phyloP scores from a whole-genome alignment of 2,888 invertebrate genomes.

The Orchestes rusci region DNA sequence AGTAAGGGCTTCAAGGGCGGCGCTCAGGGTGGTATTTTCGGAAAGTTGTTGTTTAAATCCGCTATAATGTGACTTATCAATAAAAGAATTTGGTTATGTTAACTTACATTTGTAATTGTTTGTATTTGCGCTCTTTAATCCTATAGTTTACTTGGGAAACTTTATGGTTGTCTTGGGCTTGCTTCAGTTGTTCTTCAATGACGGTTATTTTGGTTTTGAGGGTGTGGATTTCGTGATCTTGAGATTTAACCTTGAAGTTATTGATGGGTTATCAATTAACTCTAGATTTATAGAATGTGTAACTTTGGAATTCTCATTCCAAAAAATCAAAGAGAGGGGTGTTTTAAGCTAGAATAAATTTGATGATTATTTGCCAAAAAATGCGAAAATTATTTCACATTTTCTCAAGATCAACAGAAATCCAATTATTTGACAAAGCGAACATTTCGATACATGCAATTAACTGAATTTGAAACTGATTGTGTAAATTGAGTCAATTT shows the following conservation, averaged over 20 bases:
- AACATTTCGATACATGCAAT: no score
- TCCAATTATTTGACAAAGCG: no score
- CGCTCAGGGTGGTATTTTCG: background rate
- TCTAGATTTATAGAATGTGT: no score
- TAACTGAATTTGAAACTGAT: no score
- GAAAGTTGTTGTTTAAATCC: constrained; percentile 19
- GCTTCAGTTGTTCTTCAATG: constrained; percentile 20
- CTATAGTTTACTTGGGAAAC: constrained; percentile 22
- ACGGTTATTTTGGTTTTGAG: constrained; percentile 19
- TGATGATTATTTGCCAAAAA: no score
- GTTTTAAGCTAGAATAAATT: no score
- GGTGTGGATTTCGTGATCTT: constrained; percentile 23
- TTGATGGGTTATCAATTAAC: background rate
- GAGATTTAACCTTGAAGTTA: constrained; percentile 16
- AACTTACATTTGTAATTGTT: constrained; percentile 17
- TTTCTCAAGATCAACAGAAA: no score
- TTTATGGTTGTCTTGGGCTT: constrained; percentile 21
- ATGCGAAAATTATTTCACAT: no score
- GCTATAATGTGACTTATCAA: constrained; percentile 5
- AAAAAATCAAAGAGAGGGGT: no score
- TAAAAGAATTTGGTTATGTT: background rate
- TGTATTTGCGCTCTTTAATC: constrained; percentile 25
- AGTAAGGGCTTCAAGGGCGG: constrained; percentile 3
- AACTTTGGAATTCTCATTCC: no score
- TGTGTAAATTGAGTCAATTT: no score